Evolutionary conservation across 2,113 vertebrate species (phyloP).

Genomic region (Macrotis lagotis): DNA sequence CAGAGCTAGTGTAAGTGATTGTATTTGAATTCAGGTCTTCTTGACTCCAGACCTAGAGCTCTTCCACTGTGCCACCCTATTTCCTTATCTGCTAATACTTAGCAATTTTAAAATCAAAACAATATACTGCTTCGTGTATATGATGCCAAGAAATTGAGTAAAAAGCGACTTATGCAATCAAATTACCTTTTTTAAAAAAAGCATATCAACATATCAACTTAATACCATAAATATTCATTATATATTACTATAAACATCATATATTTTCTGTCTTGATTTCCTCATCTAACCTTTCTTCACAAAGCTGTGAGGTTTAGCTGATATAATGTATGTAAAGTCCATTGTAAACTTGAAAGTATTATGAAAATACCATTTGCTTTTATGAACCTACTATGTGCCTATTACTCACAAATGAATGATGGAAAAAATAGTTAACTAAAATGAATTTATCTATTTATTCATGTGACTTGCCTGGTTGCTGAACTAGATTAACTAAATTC

Average conservation of each 20-base stretch:
- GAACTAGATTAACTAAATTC: background rate
- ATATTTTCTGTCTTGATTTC: background rate
- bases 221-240: background rate
- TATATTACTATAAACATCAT: too few species aligned
- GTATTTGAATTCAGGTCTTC: background rate
- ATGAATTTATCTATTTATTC: background rate
- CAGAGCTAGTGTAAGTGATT: background rate
- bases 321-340: background rate
- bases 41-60: background rate
- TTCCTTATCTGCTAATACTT: background rate
- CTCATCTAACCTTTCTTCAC: background rate
- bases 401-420: background rate
- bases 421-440: background rate
- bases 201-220: background rate
- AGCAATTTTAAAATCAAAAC: background rate
- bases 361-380: background rate
- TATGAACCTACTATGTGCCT: background rate
- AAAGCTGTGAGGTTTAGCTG: background rate
- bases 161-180: background rate
- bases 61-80: background rate
- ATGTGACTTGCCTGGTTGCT: background rate
- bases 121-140: background rate
- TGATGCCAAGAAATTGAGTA: background rate
- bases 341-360: background rate
- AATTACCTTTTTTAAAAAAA: background rate